These are phyloP conservation scores for Perizoma flavofasciatum DNA, from an alignment of 2,888 invertebrate species.

Conservation along the genomic window DNA sequence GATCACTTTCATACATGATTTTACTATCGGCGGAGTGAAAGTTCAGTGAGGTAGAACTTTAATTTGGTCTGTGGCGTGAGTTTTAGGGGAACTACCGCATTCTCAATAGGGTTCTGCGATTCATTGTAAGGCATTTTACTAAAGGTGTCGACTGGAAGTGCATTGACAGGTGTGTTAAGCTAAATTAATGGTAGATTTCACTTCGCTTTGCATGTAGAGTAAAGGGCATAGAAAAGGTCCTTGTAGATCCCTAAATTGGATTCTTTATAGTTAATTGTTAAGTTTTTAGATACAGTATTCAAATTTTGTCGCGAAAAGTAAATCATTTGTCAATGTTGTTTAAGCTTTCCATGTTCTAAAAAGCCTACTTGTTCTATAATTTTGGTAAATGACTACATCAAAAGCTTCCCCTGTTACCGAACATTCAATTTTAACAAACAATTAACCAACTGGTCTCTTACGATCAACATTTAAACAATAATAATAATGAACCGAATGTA, in stretches of 20 bases:
- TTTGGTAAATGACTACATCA: conserved; percentile 5
- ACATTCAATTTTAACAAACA: conserved; percentile 15
- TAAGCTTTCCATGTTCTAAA: no score
- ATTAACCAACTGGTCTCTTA: conserved; percentile 17
- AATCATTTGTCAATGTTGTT: no score
- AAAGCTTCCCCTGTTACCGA: conserved; percentile 16
- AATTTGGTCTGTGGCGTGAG: conserved; percentile 14
- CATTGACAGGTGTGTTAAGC: conserved; percentile 22
- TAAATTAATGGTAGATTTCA: conserved; percentile 16
- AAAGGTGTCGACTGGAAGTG: conserved; percentile 24
- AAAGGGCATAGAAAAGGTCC: conserved; percentile 8
- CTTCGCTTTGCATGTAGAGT: conserved; percentile 1
- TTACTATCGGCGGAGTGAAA: conserved; percentile 8
- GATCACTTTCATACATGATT: no score
- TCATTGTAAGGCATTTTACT: conserved; percentile 31
- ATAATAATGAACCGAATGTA: conserved; percentile 35
- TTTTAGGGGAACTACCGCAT: conserved; percentile 27
- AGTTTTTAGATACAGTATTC: no score
- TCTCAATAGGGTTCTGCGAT: conserved; percentile 27
- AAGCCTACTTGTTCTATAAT: no score
- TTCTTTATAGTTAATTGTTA: no score
- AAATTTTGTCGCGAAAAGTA: no score
- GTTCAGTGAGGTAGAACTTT: not conserved
- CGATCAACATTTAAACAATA: conserved; percentile 26
- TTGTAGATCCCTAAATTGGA: conserved; percentile 5